Evolutionary conservation across 92 coral and sea anemone genomes (phyloP).

Genomic region (Phymanthus crucifer): DNA sequence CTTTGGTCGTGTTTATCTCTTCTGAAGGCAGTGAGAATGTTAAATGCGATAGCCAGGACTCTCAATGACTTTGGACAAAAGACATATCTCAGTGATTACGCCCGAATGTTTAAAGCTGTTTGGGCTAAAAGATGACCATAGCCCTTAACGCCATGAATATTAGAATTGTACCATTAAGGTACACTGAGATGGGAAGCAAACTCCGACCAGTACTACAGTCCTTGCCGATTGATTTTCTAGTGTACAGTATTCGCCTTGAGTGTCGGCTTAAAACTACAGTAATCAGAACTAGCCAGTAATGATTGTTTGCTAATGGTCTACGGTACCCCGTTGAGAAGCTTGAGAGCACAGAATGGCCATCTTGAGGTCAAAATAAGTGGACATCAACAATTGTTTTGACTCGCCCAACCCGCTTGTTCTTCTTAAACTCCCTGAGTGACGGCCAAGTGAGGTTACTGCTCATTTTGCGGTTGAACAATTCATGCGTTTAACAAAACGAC

Average conservation of each 20-base stretch:
- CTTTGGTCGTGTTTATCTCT: conserved; percentile 9
- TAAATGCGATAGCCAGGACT: conserved; percentile 9
- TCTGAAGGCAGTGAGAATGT: conserved; percentile 6
- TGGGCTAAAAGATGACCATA: background rate
- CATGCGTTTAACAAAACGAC: background rate
- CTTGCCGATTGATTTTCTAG: background rate
- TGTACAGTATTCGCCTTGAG: background rate
- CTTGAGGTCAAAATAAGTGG: conserved; percentile 23
- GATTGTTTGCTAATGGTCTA: conserved; percentile 20
- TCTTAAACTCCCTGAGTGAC: background rate
- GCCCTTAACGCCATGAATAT: too few relatives aligned
- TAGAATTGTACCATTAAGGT: background rate
- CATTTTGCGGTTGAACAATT: conserved; percentile 1
- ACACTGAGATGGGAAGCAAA: background rate
- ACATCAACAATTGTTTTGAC: conserved; percentile 12
- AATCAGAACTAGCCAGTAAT: conserved; percentile 15
- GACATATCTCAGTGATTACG: conserved; percentile 19
- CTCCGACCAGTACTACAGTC: background rate
- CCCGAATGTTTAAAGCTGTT: conserved; percentile 7
- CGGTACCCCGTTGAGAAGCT: conserved; percentile 34
- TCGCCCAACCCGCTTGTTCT: conserved; percentile 23
- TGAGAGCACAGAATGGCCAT: conserved; percentile 25
- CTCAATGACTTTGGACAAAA: conserved; percentile 13
- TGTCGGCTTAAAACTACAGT: background rate
- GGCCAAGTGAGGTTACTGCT: background rate